Evolutionary conservation across 2,888 invertebrate genomes (phyloP).

Genomic region (Scaptomyza flava): DNA sequence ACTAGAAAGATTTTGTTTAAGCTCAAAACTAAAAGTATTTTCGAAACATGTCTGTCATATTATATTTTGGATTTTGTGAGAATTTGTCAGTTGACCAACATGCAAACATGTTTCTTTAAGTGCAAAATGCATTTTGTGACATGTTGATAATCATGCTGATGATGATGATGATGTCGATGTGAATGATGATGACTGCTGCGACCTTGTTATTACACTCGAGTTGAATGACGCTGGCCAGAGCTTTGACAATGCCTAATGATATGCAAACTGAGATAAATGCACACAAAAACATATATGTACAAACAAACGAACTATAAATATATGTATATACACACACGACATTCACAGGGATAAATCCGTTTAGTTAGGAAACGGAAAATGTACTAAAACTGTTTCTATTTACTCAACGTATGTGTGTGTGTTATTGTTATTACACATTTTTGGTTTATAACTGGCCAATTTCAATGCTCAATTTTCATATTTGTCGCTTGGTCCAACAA

Average conservation of each 20-base stretch:
- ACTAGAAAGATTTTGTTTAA: neutral
- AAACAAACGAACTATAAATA: neutral
- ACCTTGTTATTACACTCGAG: constrained; percentile 28
- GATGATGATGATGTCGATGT: constrained; percentile 3
- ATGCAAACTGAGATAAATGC: constrained; percentile 17
- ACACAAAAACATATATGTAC: neutral
- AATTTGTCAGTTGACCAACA: constrained; percentile 24
- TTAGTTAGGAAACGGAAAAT: constrained; percentile 18
- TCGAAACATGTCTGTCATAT: constrained; percentile 16
- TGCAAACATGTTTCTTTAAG: constrained; percentile 9
- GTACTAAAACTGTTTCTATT: constrained; percentile 12
- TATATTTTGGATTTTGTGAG: constrained; percentile 13
- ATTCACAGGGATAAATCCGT: neutral
- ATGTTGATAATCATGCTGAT: constrained; percentile 1
- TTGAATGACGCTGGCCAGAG: constrained; percentile 21
- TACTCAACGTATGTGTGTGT: constrained; percentile 10
- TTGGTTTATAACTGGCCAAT: constrained; percentile 9
- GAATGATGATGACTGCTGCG: constrained; percentile 14
- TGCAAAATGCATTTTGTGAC: neutral
- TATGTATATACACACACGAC: neutral
- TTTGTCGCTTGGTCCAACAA: constrained; percentile 13
- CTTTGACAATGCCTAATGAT: constrained; percentile 30
- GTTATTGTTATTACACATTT: neutral
- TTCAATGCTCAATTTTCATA: constrained; percentile 28
- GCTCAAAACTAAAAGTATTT: constrained; percentile 4